Conservation (phyloP, 2,113 vertebrate species). For the Phoenicopterus ruber region DNA sequence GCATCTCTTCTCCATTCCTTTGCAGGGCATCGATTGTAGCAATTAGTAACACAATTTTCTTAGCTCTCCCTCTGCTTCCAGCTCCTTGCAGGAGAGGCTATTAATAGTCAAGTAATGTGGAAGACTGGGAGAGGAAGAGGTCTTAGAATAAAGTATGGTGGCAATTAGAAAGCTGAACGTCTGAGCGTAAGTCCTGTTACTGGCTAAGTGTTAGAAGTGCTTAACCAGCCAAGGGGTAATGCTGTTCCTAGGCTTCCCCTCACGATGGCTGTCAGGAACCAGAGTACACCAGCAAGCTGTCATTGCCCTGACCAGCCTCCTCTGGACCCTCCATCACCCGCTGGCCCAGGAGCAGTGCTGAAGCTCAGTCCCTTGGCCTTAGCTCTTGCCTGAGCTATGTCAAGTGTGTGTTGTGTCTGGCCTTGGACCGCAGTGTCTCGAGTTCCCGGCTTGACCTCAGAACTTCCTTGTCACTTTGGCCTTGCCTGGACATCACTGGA, state of each 20-base stretch:
- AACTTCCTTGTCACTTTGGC: not conserved
- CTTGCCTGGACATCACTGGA: not conserved
- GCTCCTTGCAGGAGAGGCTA: not conserved
- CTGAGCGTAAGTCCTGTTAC: not conserved
- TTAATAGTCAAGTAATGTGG: not conserved
- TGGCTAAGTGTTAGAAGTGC: not conserved
- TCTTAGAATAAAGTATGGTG: not conserved
- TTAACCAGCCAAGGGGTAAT: not conserved
- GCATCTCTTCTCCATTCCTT: not conserved
- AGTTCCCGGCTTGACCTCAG: not conserved
- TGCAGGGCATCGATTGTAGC: not conserved
- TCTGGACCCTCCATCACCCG: not conserved
- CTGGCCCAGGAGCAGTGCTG: not conserved
- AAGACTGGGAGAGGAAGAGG: not conserved
- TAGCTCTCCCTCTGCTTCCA: not conserved
- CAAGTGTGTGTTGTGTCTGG: not conserved
- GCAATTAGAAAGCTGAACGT: not conserved
- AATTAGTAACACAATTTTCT: not conserved
- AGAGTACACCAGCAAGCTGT: not conserved
- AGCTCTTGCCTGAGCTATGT: not conserved
- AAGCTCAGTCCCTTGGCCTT: not conserved
- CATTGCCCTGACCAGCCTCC: not conserved
- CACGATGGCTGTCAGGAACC: not conserved
- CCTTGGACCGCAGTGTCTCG: accelerated
- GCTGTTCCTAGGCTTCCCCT: not conserved